Evolutionary conservation across 2,797 vertebrate genomes (phyloP).

Genomic region (Okamejei kenojei): DNA sequence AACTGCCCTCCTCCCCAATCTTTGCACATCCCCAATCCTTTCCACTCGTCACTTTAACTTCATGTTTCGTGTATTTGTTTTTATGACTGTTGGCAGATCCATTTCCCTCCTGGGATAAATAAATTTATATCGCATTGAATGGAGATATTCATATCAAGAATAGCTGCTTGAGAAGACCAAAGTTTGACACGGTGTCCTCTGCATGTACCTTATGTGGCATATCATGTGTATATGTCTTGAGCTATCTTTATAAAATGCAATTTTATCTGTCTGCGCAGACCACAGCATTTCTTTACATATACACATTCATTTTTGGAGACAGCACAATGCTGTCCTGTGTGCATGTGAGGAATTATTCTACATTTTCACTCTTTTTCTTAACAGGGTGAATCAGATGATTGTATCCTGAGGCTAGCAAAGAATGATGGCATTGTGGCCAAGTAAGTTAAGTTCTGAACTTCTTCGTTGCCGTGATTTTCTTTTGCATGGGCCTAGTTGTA

Average conservation of each 20-base stretch:
- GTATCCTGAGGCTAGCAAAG: slow-evolving; percentile 85
- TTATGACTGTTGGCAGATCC: no score
- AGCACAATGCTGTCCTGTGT: background rate
- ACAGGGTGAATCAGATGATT: slow-evolving; percentile 94
- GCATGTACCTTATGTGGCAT: background rate
- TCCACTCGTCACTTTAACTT: no score
- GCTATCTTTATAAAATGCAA: background rate
- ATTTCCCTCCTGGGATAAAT: no score
- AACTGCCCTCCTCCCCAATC: no score
- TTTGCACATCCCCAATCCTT: no score
- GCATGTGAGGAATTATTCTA: background rate
- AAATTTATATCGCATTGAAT: no score
- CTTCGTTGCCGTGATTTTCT: background rate
- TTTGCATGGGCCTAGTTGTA: background rate
- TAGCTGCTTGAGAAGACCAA: background rate
- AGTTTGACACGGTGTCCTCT: background rate
- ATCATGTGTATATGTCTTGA: background rate
- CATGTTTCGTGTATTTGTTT: no score
- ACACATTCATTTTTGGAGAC: background rate
- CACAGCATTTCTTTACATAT: background rate
- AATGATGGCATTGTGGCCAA: slow-evolving; percentile 78
- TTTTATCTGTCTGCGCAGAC: background rate
- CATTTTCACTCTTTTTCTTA: background rate
- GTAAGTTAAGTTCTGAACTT: slow-evolving; percentile 56
- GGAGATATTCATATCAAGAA: background rate